Evolutionary conservation across 2,797 vertebrate genomes (phyloP), one percentile per base, ranked within the genome.

Genomic region (Hemitrygon akajei): DNA sequence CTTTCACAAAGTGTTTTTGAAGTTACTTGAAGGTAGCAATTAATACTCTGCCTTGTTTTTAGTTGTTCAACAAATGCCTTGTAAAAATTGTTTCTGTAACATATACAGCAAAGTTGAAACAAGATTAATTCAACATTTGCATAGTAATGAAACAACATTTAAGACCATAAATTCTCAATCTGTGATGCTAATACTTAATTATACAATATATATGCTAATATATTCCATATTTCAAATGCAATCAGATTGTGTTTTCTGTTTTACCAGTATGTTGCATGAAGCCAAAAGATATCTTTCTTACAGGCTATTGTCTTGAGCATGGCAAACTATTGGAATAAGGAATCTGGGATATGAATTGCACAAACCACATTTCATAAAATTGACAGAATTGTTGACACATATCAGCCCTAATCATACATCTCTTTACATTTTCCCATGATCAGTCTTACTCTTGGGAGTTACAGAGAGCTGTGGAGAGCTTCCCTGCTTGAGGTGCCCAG

Each of bases 81-180:
- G 86, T 89, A 60, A 89, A 89, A 63, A 66, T 89, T 37, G n/a
- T 89, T 9, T 37, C 14, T 89, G 2, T 34, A 37, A 22, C 30
- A 63, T 89, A 63, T 0, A 9, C n/a, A 89, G n/a, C 60, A 69
- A 69, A 66, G n/a, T n/a, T 69, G 60, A 37, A 22, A 2, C 16
- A 89, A 89, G 86, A 89, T 89, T 89, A 89, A 89, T 25, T 89
- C 34, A 34, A 89, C 10, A 69, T 89, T 89, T 69, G n/a, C 60
- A 89, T 66, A 20, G n/a, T n/a, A 37, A 89, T 89, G 63, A 69
- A 89, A 63, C 60, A 89, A 37, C 30, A 69, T 69, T 89, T n/a
- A 69, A 37, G 60, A 37, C 18, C 63, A 86, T 30, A 89, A 37
- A 69, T 89, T 89, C 16, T 37, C n/a, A 69, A 11, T 63, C 86